Percentiles rank a stretch among this genome's conserved stretches.
phyloP scores from a whole-genome alignment of 1,140 invertebrate genomes.

The Apis dorsata region DNA sequence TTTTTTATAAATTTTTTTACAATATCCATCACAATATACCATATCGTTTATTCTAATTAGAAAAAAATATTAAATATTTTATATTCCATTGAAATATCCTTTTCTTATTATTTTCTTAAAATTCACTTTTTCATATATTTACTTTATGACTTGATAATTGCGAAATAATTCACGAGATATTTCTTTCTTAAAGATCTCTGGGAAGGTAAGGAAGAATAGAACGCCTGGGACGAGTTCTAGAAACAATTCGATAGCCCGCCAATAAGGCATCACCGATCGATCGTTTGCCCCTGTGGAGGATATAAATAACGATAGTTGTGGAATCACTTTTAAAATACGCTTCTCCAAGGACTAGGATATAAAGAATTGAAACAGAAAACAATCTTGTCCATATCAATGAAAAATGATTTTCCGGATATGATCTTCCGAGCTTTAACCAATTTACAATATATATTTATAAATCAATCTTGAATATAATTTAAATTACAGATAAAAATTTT shows the following conservation, averaged over 20 bases:
- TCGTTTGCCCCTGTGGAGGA: slow-evolving; percentile 15
- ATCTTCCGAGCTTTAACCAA: neutral
- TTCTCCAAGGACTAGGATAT: neutral
- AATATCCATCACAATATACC: no score
- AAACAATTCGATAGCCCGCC: slow-evolving; percentile 49
- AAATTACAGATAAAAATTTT: no score
- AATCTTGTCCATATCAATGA: neutral
- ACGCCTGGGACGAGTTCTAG: slow-evolving; percentile 19
- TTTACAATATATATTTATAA: neutral
- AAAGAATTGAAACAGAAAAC: neutral
- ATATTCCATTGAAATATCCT: no score
- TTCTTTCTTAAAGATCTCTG: neutral
- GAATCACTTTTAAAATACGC: slow-evolving; percentile 48
- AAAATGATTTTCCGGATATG: neutral
- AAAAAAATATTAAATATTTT: no score
- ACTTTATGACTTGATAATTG: neutral
- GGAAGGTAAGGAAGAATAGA: slow-evolving; percentile 12
- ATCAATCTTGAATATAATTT: neutral
- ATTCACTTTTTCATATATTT: no score
- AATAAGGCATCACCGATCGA: slow-evolving; percentile 35
- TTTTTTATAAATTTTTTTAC: no score
- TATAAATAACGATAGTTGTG: slow-evolving; percentile 50
- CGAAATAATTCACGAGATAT: neutral
- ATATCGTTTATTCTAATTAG: no score
- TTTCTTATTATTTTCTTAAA: neutral